These are phyloP conservation scores for Cyprinodon diabolis DNA, from an alignment of 2,797 vertebrate genomes.

Conservation along the genomic window DNA sequence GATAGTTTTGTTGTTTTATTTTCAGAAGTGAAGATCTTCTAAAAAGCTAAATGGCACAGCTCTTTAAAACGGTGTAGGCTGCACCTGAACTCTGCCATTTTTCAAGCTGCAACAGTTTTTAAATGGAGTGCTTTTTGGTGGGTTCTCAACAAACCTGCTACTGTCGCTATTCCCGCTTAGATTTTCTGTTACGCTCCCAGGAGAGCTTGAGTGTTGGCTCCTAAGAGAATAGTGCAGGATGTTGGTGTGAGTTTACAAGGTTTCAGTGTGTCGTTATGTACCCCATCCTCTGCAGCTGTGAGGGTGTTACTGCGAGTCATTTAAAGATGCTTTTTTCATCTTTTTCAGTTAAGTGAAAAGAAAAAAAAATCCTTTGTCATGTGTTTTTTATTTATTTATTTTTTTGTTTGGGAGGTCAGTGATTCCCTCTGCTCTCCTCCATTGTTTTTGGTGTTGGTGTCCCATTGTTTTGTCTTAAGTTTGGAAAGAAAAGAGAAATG, in stretches of 20 bases:
- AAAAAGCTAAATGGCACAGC: neutral
- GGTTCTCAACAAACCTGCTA: neutral
- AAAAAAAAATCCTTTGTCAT: constrained; percentile 19
- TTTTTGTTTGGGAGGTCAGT: constrained; percentile 39
- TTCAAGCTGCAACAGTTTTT: neutral
- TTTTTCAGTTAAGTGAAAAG: constrained; percentile 37
- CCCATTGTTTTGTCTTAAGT: constrained; percentile 37
- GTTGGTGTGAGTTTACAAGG: constrained; percentile 23
- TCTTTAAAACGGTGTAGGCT: neutral
- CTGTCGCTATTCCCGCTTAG: neutral
- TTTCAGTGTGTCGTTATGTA: constrained; percentile 27
- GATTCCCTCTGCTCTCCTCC: constrained; percentile 30
- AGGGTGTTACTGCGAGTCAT: constrained; percentile 8
- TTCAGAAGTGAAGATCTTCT: neutral
- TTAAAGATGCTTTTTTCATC: constrained; percentile 17
- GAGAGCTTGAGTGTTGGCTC: constrained; percentile 35
- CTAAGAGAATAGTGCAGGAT: constrained; percentile 17
- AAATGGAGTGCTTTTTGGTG: neutral
- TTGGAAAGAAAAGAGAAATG: constrained; percentile 55
- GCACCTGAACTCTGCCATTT: neutral
- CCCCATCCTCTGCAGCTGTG: constrained; percentile 26
- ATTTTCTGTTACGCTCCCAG: constrained; percentile 2
- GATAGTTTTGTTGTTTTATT: constrained; percentile 2
- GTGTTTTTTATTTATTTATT: neutral
- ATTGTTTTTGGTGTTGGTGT: constrained; percentile 27